A percentile compares a stretch with the other conserved stretches of the same genome.
Evolutionary conservation across 2,888 invertebrate species (phyloP).

Genomic region (Agrotis puta): DNA sequence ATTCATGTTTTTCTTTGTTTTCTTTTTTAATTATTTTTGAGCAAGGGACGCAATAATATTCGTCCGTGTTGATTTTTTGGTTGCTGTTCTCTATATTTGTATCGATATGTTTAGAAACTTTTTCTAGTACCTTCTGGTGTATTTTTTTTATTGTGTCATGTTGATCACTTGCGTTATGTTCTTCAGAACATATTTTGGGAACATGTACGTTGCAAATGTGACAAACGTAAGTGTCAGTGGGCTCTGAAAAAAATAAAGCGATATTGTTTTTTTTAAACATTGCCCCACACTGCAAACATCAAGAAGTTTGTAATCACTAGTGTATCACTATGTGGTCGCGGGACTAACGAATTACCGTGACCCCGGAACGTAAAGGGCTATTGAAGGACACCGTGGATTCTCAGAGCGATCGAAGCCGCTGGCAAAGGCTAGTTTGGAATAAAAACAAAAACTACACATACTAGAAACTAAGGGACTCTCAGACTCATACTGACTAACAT

Average conservation of each 20-base stretch:
- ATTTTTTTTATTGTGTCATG: conserved; percentile 68
- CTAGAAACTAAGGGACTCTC: too few relatives aligned
- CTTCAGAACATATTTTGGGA: conserved; percentile 61
- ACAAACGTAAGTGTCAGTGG: conserved; percentile 58
- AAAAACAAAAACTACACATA: too few relatives aligned
- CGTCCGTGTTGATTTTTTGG: background rate
- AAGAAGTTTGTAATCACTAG: too few relatives aligned
- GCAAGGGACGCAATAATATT: conserved; percentile 44
- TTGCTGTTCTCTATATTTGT: background rate
- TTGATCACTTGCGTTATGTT: conserved; percentile 67
- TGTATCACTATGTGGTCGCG: too few relatives aligned
- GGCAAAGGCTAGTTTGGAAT: too few relatives aligned
- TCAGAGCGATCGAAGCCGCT: too few relatives aligned
- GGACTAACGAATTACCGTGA: too few relatives aligned
- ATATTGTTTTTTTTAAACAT: too few relatives aligned
- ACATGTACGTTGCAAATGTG: conserved; percentile 72
- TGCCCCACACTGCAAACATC: too few relatives aligned
- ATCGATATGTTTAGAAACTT: conserved; percentile 63
- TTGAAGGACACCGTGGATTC: too few relatives aligned
- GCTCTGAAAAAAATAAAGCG: conserved; percentile 39
- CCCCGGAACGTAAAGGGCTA: too few relatives aligned
- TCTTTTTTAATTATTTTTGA: conserved; percentile 33
- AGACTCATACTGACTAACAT: too few relatives aligned
- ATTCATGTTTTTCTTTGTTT: conserved; percentile 38
- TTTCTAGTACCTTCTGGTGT: conserved; percentile 62